Conservation (phyloP, 2,797 vertebrate species). For the Mormyrus hasselquistii region DNA sequence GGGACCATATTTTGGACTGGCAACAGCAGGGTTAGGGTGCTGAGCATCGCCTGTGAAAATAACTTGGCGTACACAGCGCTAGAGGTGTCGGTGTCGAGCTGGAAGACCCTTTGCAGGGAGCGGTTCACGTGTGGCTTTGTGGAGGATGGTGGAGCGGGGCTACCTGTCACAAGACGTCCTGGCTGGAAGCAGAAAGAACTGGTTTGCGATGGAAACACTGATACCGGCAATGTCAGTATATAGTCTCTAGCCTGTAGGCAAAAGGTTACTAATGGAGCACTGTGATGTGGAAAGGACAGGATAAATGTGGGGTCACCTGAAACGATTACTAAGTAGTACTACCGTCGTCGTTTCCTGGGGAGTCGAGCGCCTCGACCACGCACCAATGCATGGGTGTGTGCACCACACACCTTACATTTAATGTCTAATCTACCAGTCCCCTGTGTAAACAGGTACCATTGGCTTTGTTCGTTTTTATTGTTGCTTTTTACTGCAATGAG, state of each 20-base stretch:
- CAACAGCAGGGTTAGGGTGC: background rate
- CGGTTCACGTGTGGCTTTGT: background rate
- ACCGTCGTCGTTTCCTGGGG: background rate
- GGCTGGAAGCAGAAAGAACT: background rate
- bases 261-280: background rate
- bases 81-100: background rate
- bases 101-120: background rate
- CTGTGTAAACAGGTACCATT: background rate
- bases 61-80: background rate
- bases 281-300: background rate
- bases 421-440: background rate
- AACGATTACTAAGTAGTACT: background rate
- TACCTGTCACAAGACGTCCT: background rate
- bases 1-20: background rate
- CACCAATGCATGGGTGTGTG: background rate
- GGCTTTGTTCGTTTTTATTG: background rate
- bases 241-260: background rate
- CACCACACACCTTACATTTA: background rate
- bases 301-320: background rate
- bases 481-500: background rate
- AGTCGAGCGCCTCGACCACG: background rate
- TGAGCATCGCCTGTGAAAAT: background rate
- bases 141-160: background rate
- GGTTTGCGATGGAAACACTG: constrained; percentile 9
- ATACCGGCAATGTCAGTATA: background rate